Evolutionary conservation across 1,140 invertebrate species (phyloP).

Genomic region (Drosophila grimshawi): DNA sequence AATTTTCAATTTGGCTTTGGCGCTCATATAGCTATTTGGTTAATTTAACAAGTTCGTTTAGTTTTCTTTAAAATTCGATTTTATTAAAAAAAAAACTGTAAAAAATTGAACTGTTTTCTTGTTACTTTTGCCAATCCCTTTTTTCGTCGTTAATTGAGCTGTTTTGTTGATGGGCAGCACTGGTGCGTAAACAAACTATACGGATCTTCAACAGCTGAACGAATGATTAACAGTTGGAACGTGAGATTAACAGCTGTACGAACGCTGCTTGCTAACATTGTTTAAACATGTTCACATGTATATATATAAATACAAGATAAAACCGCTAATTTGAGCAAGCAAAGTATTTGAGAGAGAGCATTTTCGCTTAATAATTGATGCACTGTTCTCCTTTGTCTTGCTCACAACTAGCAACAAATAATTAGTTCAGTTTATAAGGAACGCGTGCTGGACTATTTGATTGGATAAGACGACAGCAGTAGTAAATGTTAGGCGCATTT

Average conservation of each 20-base stretch:
- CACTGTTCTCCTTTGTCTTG: not conserved
- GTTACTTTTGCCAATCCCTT: not conserved
- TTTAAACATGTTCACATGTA: not conserved
- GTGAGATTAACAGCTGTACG: not conserved
- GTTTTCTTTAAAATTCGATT: not conserved
- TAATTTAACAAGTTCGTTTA: not conserved
- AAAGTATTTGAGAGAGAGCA: not conserved
- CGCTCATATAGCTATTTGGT: not conserved
- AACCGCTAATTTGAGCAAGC: not conserved
- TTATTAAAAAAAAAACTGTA: too few relatives aligned
- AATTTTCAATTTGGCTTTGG: not conserved
- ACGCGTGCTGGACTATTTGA: not conserved
- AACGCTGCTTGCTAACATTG: not conserved
- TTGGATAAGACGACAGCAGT: slow-evolving; percentile 1
- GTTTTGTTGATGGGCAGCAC: too few relatives aligned
- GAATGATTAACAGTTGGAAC: not conserved
- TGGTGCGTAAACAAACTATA: too few relatives aligned
- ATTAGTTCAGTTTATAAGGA: not conserved
- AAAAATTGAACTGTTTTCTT: too few relatives aligned
- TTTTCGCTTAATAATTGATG: slow-evolving; percentile 1
- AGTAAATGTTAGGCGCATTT: slow-evolving; percentile 1
- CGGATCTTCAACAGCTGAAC: not conserved
- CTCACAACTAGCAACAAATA: slow-evolving; percentile 9
- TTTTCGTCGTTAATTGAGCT: too few relatives aligned
- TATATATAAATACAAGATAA: not conserved